A percentile compares a stretch with the other conserved stretches of the same genome.
Evolutionary conservation across 2,113 vertebrate genomes (phyloP).

Genomic region (Globicephala melas): DNA sequence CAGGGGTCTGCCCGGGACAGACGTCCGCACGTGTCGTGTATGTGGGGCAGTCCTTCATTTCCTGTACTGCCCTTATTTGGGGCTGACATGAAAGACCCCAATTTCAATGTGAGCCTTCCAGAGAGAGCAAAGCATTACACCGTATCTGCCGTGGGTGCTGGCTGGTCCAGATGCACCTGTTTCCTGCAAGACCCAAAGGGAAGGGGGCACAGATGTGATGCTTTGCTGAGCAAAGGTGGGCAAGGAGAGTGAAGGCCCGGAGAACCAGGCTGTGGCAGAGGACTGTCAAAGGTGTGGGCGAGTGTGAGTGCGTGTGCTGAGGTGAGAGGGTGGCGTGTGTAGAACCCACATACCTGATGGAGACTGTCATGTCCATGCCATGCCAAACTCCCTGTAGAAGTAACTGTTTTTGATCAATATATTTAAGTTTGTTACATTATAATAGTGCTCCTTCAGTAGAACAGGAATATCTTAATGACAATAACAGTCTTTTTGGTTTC

Average conservation of each 20-base stretch:
- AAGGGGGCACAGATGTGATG: fast-evolving
- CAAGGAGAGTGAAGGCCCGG: background rate
- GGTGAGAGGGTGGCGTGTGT: too few species aligned
- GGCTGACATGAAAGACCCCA: too few species aligned
- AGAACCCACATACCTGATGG: fast-evolving
- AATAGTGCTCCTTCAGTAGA: fast-evolving
- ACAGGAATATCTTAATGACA: background rate
- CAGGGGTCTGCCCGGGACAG: fast-evolving
- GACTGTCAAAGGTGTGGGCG: background rate
- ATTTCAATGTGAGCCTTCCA: fast-evolving
- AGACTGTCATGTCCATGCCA: too few species aligned
- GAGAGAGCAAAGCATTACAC: fast-evolving
- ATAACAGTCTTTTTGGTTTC: background rate
- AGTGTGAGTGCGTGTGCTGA: background rate
- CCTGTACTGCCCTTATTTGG: background rate
- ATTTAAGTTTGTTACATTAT: background rate
- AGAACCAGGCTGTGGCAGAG: background rate
- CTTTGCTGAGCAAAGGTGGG: background rate
- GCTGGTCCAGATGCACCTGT: background rate
- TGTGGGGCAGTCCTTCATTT: fast-evolving
- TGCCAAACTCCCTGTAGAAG: background rate
- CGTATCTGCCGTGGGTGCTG: fast-evolving
- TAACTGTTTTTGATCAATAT: fast-evolving
- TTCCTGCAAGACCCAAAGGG: background rate
- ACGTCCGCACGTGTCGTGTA: fast-evolving